Evolutionary conservation across 2,888 invertebrate species (phyloP).

Genomic region (Torymus auratus): DNA sequence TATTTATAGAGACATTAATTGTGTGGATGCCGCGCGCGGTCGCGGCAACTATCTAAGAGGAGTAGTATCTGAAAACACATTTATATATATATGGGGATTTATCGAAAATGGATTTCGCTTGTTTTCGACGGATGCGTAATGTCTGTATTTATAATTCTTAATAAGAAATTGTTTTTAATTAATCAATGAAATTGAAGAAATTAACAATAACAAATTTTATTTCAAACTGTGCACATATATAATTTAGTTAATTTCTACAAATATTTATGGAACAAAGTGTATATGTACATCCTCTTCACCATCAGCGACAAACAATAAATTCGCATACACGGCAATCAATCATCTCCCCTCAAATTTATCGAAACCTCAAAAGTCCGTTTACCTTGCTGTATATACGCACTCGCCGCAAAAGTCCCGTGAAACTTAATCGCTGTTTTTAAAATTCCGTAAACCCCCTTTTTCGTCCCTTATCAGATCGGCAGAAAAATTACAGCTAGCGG

Average conservation of each 20-base stretch:
- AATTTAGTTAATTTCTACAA: too few species aligned
- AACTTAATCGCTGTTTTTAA: conserved; percentile 49
- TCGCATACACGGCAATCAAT: too few species aligned
- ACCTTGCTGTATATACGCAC: conserved; percentile 12
- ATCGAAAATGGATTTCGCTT: conserved; percentile 15
- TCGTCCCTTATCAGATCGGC: conserved; percentile 40
- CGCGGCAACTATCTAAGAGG: neutral
- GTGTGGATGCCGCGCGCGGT: neutral
- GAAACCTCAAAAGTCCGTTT: neutral
- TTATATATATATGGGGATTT: neutral
- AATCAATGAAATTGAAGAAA: too few species aligned
- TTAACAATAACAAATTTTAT: too few species aligned
- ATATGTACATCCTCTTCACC: too few species aligned
- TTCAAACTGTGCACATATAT: too few species aligned
- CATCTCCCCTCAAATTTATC: neutral
- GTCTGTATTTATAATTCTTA: neutral
- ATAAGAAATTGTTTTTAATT: too few species aligned
- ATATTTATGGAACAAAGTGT: too few species aligned
- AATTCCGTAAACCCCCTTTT: conserved; percentile 36
- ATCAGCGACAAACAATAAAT: too few species aligned
- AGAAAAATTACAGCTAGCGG: conserved; percentile 38
- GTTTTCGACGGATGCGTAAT: neutral
- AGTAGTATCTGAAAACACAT: neutral
- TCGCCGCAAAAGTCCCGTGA: neutral
- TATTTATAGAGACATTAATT: conserved; percentile 46